Conservation (phyloP, 1,140 invertebrate genomes). For the Teleogryllus occipitalis region DNA sequence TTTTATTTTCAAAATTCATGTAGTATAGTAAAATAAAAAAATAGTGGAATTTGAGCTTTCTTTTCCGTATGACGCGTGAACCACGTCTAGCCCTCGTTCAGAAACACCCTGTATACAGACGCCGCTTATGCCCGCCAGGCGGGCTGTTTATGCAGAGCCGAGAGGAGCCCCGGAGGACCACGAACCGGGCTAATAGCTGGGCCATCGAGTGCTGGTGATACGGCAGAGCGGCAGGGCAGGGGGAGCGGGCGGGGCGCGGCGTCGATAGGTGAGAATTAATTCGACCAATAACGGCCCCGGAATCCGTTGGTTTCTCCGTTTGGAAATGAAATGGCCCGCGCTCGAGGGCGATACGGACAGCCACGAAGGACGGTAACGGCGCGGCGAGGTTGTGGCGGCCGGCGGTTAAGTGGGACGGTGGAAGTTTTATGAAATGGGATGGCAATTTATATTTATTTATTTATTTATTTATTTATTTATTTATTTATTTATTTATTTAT, state of each 20-base stretch:
- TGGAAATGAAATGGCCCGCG: neutral
- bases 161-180: too few species aligned
- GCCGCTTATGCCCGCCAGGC: too few species aligned
- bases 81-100: neutral
- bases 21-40: too few species aligned
- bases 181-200: neutral
- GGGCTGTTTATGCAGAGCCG: neutral
- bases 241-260: too few species aligned
- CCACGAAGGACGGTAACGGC: too few species aligned
- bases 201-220: neutral
- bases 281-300: neutral
- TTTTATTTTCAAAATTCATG: too few species aligned
- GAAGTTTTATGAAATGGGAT: too few species aligned
- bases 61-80: too few species aligned
- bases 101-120: neutral
- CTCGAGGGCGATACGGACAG: neutral
- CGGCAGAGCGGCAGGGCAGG: too few species aligned
- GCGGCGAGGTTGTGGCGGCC: too few species aligned
- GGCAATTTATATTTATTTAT: neutral
- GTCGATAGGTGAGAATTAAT: neutral
- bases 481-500: neutral
- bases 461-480: neutral
- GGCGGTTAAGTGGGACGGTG: too few species aligned
- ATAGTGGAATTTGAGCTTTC: too few species aligned
- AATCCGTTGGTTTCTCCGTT: neutral